phyloP scores from a whole-genome alignment of 2,888 invertebrate species.

The Eilema sororculum region DNA sequence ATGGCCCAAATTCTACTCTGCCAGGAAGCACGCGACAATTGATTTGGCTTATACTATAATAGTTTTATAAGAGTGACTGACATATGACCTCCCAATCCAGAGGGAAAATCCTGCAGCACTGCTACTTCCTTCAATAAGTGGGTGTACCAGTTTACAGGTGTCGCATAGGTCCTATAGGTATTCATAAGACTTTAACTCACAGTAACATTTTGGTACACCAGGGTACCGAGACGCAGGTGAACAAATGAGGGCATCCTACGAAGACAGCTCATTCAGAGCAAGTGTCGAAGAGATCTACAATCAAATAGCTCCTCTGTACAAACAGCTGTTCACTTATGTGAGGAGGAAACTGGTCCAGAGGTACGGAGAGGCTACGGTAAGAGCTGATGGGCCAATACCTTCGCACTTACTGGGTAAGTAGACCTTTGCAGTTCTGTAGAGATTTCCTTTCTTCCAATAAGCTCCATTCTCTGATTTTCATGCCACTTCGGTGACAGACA shows the following conservation, averaged over 20 bases:
- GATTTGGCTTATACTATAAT: too few relatives aligned
- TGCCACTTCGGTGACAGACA: too few relatives aligned
- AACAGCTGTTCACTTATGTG: constrained; percentile 94
- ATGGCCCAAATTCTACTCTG: too few relatives aligned
- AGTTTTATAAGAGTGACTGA: too few relatives aligned
- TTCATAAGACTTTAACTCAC: neutral
- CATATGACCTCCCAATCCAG: too few relatives aligned
- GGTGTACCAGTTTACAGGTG: too few relatives aligned
- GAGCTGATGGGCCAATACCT: constrained; percentile 92
- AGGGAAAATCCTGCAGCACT: neutral
- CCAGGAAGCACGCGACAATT: too few relatives aligned
- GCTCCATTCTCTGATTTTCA: too few relatives aligned
- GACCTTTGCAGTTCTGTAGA: neutral
- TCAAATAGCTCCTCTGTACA: constrained; percentile 91
- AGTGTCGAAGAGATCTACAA: constrained; percentile 87
- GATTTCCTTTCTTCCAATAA: too few relatives aligned
- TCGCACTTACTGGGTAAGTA: constrained; percentile 91
- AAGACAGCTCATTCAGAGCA: constrained; percentile 89
- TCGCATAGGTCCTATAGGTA: too few relatives aligned
- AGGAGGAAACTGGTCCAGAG: constrained; percentile 88
- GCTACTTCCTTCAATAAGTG: neutral
- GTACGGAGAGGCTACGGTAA: constrained; percentile 88
- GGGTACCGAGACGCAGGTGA: constrained; percentile 93
- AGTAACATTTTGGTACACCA: constrained; percentile 55
- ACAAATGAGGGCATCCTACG: constrained; percentile 92